Percentiles rank a stretch among this genome's conserved stretches.
phyloP scores from a whole-genome alignment of 92 coral and sea anemone genomes.

The Porites lobata region DNA sequence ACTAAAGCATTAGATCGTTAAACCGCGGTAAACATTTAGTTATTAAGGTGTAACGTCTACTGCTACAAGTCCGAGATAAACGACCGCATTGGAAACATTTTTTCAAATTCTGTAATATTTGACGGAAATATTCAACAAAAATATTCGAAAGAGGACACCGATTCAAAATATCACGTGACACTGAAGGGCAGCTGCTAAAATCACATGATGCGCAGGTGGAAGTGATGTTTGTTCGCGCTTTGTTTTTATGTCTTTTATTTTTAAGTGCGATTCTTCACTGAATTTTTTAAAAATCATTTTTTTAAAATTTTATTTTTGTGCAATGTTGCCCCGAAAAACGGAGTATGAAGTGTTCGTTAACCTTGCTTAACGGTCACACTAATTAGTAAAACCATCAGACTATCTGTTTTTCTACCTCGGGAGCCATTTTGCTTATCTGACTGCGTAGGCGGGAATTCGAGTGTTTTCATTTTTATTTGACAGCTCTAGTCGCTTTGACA shows the following conservation, averaged over 20 bases:
- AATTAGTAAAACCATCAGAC: slow-evolving; percentile 5
- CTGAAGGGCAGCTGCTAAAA: slow-evolving; percentile 18
- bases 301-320: background rate
- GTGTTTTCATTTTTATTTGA: slow-evolving; percentile 42
- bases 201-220: slow-evolving; percentile 48
- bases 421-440: slow-evolving; percentile 30
- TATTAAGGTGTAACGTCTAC: too few relatives aligned
- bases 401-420: slow-evolving; percentile 26
- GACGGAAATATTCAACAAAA: background rate
- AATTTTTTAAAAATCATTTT: background rate
- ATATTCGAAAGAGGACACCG: background rate
- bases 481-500: slow-evolving; percentile 23
- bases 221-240: background rate
- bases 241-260: slow-evolving; percentile 8
- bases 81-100: too few relatives aligned
- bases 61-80: too few relatives aligned
- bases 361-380: slow-evolving; percentile 8
- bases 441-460: slow-evolving; percentile 39
- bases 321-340: background rate
- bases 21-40: too few relatives aligned
- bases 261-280: background rate
- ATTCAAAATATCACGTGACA: slow-evolving; percentile 44
- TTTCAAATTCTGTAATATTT: too few relatives aligned
- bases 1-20: too few relatives aligned
- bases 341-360: background rate